Evolutionary conservation across 2,797 vertebrate species (phyloP).

Genomic region (Sternotherus odoratus): DNA sequence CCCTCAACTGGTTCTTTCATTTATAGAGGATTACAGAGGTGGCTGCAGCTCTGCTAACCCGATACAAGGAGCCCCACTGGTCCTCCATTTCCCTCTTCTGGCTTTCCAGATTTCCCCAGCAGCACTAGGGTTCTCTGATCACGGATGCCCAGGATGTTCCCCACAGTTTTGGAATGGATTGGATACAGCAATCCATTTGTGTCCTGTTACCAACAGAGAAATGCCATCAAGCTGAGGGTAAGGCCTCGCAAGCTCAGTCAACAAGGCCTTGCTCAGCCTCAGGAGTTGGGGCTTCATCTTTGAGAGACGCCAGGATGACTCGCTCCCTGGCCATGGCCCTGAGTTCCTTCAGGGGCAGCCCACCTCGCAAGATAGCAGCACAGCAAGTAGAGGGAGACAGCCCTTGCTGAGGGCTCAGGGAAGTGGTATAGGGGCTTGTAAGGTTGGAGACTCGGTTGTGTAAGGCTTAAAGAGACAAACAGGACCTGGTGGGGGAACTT

Average conservation of each 20-base stretch:
- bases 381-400: neutral
- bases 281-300: no score
- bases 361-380: neutral
- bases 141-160: neutral
- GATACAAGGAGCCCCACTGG: neutral
- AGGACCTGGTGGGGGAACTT: neutral
- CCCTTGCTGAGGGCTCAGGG: neutral
- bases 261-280: neutral
- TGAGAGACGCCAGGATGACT: neutral
- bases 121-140: neutral
- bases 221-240: neutral
- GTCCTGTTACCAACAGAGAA: neutral
- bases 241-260: neutral
- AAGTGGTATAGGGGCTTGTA: neutral
- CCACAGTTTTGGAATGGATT: neutral
- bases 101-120: neutral
- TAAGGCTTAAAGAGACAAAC: neutral
- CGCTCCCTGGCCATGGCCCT: neutral
- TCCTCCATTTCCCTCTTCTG: neutral
- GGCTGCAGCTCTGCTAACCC: neutral
- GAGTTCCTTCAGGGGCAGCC: neutral
- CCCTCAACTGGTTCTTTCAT: accelerated
- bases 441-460: no score
- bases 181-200: neutral
- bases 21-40: neutral